Evolutionary conservation across 1,140 invertebrate species (phyloP).

Genomic region (Brachionus koreanus): DNA sequence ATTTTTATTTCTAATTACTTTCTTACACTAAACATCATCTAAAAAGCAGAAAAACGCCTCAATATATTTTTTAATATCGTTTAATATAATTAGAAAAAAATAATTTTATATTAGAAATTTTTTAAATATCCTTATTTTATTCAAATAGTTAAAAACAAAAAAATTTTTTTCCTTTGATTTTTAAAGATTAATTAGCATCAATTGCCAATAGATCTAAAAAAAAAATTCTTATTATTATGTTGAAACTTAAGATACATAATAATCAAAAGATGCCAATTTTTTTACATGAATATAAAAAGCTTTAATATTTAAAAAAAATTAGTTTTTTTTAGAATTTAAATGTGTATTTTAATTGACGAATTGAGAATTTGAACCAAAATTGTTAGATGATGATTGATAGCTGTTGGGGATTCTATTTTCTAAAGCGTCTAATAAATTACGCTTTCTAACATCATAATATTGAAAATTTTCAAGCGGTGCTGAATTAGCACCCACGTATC

Average conservation of each 20-base stretch:
- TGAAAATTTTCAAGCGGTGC: slow-evolving; percentile 11
- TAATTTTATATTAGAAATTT: too few relatives aligned
- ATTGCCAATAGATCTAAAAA: not conserved
- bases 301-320: not conserved
- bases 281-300: not conserved
- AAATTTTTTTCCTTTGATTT: too few relatives aligned
- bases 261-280: not conserved
- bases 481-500: not conserved
- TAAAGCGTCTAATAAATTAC: slow-evolving; percentile 11
- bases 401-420: not conserved
- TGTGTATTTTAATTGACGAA: not conserved
- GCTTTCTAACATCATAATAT: not conserved
- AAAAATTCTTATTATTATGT: not conserved
- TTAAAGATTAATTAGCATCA: not conserved
- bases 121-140: too few relatives aligned
- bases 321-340: not conserved
- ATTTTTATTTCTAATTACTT: too few relatives aligned
- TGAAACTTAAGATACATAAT: not conserved
- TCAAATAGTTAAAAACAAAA: too few relatives aligned
- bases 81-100: too few relatives aligned
- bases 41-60: too few relatives aligned
- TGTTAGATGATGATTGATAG: slow-evolving; percentile 34
- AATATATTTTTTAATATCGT: too few relatives aligned
- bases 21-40: too few relatives aligned
- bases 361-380: slow-evolving; percentile 31